Base-by-base conservation (phyloP, 1,140 invertebrate species). In the Cydia amplana region DNA sequence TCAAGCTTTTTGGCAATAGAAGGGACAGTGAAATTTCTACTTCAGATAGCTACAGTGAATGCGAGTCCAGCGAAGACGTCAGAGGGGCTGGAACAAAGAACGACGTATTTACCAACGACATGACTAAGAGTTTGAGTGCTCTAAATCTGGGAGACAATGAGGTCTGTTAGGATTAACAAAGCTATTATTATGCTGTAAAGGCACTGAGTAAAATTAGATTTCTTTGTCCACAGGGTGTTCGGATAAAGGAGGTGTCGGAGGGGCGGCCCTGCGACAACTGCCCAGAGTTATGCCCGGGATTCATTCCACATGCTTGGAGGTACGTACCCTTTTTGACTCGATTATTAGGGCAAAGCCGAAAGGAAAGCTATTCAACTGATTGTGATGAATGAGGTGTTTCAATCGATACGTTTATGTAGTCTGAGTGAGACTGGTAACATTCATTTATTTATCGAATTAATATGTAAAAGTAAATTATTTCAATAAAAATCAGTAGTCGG, bases 201-300 rank as follows among this genome's bases (percentile, higher is more conserved):
- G 32, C 65, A 36, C 7, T 70, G 28, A 40, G 0, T 74, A 63
- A 25, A 74, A 63, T 28, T 23, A 28, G 51, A 20, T 84, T 78
- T 78, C 51, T 83, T 88, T 87, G 79, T 89, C 86, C 94, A 36
- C 94, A 97, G 97, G 96, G 96, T 75, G 95, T 97, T 40, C 90
- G 96, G 78, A 96, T 97, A 78, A 95, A 96, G 74, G 97, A 98
- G 87, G 95, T 97, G 25, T 97, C 97, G 79, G 96, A 97, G 83
- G 97, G 97, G 12, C 96, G 97, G 78, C 96, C 96, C 20, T 98
- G 97, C 85, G 94, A 96, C 79, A 94, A 95, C 79, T 98, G 97
- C 87, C 95, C 95, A 72, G 96, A 97, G 81, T 94, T 95, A 73
- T 97, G 97, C 88, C 93, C 95, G 1, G 97, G 97, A 75, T 98